Evolutionary conservation across 1,140 invertebrate species (phyloP), one percentile per base, ranked within the genome.

Genomic region (Eufriesea mexicana): DNA sequence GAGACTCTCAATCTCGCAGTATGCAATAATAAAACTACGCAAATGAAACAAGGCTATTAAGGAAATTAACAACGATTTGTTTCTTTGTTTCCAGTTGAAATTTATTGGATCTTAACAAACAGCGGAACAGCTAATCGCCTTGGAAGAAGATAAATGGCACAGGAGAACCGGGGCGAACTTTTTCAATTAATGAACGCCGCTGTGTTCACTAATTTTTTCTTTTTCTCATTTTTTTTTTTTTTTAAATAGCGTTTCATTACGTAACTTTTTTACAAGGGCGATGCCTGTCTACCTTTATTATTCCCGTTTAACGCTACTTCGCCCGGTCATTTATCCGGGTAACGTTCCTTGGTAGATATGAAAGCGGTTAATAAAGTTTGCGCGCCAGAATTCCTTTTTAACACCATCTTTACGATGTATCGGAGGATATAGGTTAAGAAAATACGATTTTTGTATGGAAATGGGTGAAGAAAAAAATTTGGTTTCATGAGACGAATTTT

Each of bases 231-330:
- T 66, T 49, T 49, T 49, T 51, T 62, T 62, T 62, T 25, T 73
- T 72, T 72, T 74, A 72, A 74, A 62, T 73, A 70, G 47, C 12
- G n/a, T 73, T 73, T 64, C 68, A 73, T 80, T 80, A 45, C 49
- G 78, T 28, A 73, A 80, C 78, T 80, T 80, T 35, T 73, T 73
- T 74, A 54, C 78, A 74, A 51, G 42, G 6, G 28, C 23, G 54
- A 54, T 72, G 35, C 9, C n/a, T 47, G n/a, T 35, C 59, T n/a
- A 16, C 70, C 20, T 73, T 64, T 80, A 74, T 71, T 71, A 79
- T 35, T 6, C 77, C 35, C 77, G 77, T 79, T 59, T 12, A 54
- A 28, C 47, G 47, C 54, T 83, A 51, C 51, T 57, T 64, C 20
- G 47, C 73, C 20, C 54, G 49, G 42, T 9, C 64, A 68, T 61